Percentiles rank a stretch among this genome's conserved stretches.
Conservation (phyloP, 2,113 vertebrate genomes). For the Muntiacus muntjak region DNA sequence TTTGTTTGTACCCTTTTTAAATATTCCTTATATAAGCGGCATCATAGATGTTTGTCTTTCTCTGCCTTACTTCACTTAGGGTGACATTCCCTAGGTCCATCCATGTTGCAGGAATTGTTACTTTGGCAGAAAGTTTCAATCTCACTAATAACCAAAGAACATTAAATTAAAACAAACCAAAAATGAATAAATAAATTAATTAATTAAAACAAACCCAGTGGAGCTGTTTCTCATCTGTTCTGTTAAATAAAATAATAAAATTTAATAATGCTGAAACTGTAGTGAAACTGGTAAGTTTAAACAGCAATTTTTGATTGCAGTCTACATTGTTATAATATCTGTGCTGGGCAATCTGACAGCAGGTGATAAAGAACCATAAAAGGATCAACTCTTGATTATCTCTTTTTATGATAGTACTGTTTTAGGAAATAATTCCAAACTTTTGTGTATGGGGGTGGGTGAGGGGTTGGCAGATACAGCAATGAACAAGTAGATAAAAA, state of each 20-base stretch:
- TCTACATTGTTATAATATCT: neutral
- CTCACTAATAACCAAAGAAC: slow-evolving; percentile 3
- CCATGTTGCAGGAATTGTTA: neutral
- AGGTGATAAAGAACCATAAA: neutral
- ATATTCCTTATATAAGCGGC: neutral
- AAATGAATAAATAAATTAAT: too few species aligned
- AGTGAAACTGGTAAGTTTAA: neutral
- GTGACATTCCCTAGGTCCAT: neutral
- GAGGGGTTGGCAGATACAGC: neutral
- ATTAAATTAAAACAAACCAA: neutral
- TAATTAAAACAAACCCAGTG: neutral
- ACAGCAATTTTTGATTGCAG: neutral
- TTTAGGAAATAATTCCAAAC: neutral
- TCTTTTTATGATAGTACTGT: neutral
- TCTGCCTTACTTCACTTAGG: neutral
- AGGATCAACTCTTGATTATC: neutral
- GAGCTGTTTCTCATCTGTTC: neutral
- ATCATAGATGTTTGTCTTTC: neutral
- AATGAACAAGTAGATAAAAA: neutral
- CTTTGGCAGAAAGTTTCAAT: neutral
- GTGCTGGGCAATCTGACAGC: neutral
- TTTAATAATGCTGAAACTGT: neutral
- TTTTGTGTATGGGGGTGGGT: neutral
- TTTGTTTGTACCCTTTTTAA: neutral
- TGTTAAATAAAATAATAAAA: slow-evolving; percentile 2